A percentile compares a stretch with the other conserved stretches of the same genome.
Conservation (phyloP, 1,140 invertebrate species). For the Apocrypta bakeri region DNA sequence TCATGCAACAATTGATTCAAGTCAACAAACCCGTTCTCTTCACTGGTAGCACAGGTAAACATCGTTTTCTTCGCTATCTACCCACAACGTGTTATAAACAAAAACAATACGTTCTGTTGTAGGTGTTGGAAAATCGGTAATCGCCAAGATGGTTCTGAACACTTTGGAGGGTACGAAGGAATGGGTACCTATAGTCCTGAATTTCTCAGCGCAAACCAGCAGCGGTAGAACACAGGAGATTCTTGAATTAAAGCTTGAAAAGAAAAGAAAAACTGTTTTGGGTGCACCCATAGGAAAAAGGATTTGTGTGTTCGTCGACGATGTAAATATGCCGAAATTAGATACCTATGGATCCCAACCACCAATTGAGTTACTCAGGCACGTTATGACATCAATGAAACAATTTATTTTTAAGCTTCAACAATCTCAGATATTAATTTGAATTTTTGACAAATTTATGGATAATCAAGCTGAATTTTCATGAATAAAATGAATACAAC, state of each 20-base stretch:
- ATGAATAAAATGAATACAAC: no score
- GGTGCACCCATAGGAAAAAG: slow-evolving; percentile 90
- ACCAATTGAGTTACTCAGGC: slow-evolving; percentile 90
- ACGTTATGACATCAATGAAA: slow-evolving; percentile 41
- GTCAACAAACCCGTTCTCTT: slow-evolving; percentile 84
- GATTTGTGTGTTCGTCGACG: slow-evolving; percentile 91
- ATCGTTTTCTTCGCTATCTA: background rate
- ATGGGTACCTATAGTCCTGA: slow-evolving; percentile 85
- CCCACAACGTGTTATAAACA: background rate
- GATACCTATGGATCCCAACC: slow-evolving; percentile 92
- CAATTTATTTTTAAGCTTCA: no score
- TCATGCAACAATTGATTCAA: slow-evolving; percentile 84
- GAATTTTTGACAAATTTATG: no score
- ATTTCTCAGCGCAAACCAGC: slow-evolving; percentile 92
- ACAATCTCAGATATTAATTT: no score
- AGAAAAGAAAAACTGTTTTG: slow-evolving; percentile 85
- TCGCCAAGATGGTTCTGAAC: slow-evolving; percentile 84
- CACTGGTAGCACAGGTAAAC: slow-evolving; percentile 82
- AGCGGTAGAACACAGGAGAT: slow-evolving; percentile 87
- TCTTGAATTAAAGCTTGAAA: slow-evolving; percentile 87
- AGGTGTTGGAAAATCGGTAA: slow-evolving; percentile 91
- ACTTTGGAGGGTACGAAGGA: slow-evolving; percentile 77
- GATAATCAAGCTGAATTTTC: no score
- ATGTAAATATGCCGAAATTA: slow-evolving; percentile 92
- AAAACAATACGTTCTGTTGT: slow-evolving; percentile 30